phyloP scores from a whole-genome alignment of 2,797 vertebrate species.

The Anabas testudineus region DNA sequence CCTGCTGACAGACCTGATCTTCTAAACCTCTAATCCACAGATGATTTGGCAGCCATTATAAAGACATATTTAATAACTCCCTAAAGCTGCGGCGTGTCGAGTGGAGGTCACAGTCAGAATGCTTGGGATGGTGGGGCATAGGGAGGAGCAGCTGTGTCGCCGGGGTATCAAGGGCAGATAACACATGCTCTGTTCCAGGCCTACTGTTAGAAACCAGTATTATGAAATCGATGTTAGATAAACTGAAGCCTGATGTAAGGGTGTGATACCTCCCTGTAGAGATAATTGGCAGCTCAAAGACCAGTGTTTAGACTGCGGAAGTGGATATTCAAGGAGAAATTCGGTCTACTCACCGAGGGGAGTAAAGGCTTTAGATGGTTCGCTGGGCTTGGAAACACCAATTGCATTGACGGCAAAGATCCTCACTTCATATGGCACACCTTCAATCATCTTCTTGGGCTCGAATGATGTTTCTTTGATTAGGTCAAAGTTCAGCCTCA shows the following conservation, averaged over 20 bases:
- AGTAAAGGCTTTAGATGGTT: constrained; percentile 95
- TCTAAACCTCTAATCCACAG: constrained; percentile 82
- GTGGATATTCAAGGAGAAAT: constrained; percentile 19
- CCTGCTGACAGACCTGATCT: constrained; percentile 73
- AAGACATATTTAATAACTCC: constrained; percentile 81
- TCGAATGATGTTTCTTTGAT: constrained; percentile 96
- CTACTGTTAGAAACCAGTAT: constrained; percentile 49
- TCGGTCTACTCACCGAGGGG: constrained; percentile 91
- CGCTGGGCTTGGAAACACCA: constrained; percentile 95
- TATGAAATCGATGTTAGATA: constrained; percentile 38
- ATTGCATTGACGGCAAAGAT: constrained; percentile 97
- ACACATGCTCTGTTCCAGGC: constrained; percentile 38
- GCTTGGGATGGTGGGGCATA: constrained; percentile 67
- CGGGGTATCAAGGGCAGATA: constrained; percentile 69
- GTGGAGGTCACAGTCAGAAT: constrained; percentile 79
- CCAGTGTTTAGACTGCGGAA: constrained; percentile 27
- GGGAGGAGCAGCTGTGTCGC: constrained; percentile 77
- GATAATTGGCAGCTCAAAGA: constrained; percentile 29
- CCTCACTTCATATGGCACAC: constrained; percentile 96
- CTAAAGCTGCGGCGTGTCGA: constrained; percentile 75
- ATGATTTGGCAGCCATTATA: constrained; percentile 83
- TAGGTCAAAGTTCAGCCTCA: constrained; percentile 98
- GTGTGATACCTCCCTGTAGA: constrained; percentile 46
- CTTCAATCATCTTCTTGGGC: constrained; percentile 99
- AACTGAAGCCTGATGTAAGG: constrained; percentile 36